Evolutionary conservation across 2,888 invertebrate species (phyloP).

Genomic region (Synanthedon formicaeformis): DNA sequence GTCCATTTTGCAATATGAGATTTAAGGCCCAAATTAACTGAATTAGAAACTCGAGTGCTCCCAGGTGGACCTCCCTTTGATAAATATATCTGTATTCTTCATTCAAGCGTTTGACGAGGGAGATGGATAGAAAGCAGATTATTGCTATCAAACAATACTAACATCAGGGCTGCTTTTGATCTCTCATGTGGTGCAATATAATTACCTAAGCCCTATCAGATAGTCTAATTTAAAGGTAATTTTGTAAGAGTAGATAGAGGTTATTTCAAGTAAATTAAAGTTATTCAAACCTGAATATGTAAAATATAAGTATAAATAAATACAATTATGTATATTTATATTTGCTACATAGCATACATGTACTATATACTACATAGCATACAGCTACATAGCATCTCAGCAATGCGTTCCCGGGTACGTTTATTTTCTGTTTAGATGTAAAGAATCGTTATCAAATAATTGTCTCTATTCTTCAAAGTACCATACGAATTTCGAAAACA

Average conservation of each 20-base stretch:
- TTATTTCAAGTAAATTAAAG: background rate
- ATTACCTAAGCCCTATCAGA: background rate
- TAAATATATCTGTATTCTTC: background rate
- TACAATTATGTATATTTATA: no score
- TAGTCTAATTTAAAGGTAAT: constrained; percentile 1
- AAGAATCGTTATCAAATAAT: constrained; percentile 38
- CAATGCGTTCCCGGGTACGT: no score
- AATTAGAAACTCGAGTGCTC: constrained; percentile 48
- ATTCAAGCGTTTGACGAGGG: background rate
- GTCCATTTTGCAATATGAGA: constrained; percentile 66
- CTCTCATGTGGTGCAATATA: background rate
- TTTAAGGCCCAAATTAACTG: constrained; percentile 65
- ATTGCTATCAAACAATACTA: background rate
- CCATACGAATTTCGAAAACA: constrained; percentile 25
- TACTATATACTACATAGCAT: no score
- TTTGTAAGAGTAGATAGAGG: background rate
- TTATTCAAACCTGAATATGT: constrained; percentile 2
- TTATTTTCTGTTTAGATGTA: background rate
- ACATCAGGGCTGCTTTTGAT: background rate
- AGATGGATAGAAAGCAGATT: background rate
- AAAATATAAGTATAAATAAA: no score
- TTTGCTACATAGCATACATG: no score
- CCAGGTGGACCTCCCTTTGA: constrained; percentile 24
- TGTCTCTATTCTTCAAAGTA: constrained; percentile 36
- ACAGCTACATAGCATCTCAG: no score